A percentile compares a stretch with the other conserved stretches of the same genome.
These are phyloP conservation scores for Formica exsecta DNA, from an alignment of 1,140 invertebrate genomes.

Conservation along the genomic window DNA sequence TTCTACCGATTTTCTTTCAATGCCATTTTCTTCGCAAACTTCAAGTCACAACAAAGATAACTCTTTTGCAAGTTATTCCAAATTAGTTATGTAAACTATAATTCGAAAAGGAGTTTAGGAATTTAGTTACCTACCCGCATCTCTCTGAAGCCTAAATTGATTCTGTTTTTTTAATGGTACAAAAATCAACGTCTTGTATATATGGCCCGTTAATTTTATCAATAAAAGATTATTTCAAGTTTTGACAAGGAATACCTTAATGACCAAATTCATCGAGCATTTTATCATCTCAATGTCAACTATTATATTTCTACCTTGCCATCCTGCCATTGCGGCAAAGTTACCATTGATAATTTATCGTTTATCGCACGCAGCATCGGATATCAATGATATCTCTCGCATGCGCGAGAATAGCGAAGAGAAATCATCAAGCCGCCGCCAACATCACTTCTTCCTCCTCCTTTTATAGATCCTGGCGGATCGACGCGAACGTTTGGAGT, in stretches of 20 bases:
- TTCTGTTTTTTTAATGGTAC: background rate
- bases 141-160: background rate
- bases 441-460: background rate
- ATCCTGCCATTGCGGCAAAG: background rate
- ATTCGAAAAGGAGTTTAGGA: no score
- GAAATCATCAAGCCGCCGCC: background rate
- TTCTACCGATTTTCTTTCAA: background rate
- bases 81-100: no score
- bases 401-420: background rate
- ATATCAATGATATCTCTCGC: background rate
- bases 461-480: slow-evolving; percentile 15
- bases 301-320: background rate
- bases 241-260: background rate
- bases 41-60: background rate
- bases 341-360: slow-evolving; percentile 62
- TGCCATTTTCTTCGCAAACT: background rate
- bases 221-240: background rate
- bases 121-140: background rate
- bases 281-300: background rate
- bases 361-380: background rate
- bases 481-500: slow-evolving; percentile 13
- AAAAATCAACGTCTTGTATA: background rate
- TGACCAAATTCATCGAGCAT: background rate
- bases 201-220: background rate
- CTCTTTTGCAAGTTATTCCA: no score